phyloP scores from a whole-genome alignment of 2,113 vertebrate genomes.

The Myiopsitta monachus region DNA sequence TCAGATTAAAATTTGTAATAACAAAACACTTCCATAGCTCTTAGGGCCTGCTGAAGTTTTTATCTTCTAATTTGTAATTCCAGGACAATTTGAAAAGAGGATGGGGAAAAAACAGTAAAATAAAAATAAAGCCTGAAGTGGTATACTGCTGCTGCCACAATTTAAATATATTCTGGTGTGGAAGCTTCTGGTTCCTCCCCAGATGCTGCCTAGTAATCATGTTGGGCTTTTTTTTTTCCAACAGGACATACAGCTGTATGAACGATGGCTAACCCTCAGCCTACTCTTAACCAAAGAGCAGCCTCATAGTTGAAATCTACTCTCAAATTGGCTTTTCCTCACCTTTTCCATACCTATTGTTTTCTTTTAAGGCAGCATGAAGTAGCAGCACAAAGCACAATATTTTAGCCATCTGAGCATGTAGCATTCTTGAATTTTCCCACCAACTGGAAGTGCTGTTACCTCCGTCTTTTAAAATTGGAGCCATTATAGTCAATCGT shows the following conservation, averaged over 20 bases:
- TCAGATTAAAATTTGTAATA: conserved; percentile 48
- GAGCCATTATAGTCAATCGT: conserved; percentile 72
- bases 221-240: background rate
- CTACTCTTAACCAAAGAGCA: conserved; percentile 57
- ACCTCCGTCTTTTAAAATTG: conserved; percentile 72
- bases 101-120: background rate
- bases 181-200: background rate
- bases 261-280: conserved; percentile 20
- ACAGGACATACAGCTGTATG: background rate
- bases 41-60: background rate
- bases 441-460: conserved; percentile 68
- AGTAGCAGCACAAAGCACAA: conserved; percentile 60
- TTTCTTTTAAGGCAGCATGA: conserved; percentile 44
- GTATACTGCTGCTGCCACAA: background rate
- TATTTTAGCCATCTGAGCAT: conserved; percentile 67
- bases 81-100: background rate
- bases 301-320: conserved; percentile 45
- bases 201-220: background rate
- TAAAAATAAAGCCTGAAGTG: background rate
- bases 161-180: background rate
- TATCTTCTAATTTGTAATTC: background rate
- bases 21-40: conserved; percentile 23
- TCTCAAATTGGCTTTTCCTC: conserved; percentile 25
- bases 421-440: conserved; percentile 60
- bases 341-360: conserved; percentile 13